Evolutionary conservation across 2,797 vertebrate species (phyloP), one percentile per base, ranked within the genome.

Genomic region (Sebastiscus albofasciatus): DNA sequence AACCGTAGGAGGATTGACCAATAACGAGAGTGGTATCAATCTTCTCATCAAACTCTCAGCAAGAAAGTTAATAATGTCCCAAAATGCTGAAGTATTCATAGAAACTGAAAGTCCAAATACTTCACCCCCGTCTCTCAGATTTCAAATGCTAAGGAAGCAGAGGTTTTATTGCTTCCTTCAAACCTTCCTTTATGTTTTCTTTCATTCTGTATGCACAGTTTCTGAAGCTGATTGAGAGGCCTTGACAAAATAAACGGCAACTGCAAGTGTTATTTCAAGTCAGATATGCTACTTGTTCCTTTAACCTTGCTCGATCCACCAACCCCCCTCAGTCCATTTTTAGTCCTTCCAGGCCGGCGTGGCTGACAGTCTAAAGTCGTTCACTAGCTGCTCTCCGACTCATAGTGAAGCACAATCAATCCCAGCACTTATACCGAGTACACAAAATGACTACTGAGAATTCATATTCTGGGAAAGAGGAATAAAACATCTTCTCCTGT

Each of bases 261-360:
- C 89, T 90, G 89, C 83, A 66, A 73, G 82, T 89, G 90, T 90
- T 93, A 92, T 91, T 93, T 93, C 87, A 88, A 92, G 89, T 88
- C 89, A 91, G 90, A 89, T 89, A 92, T 92, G 88, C 85, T 88
- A 82, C 88, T 92, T 90, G 91, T 89, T 92, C 89, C 85, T 95
- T 92, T 92, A 92, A 91, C 90, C 91, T 93, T 91, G 90, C 84
- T 83, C 77, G 3, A 82, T 83, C 73, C 72, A 46, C 61, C 80
- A 77, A 65, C 62, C 78, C 86, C 86, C 81, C 83, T 55, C 59
- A 61, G 73, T 93, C 94, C 92, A 93, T 93, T 92, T 94, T 92
- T 93, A 94, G 91, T 90, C 85, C 80, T 75, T 82, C 75, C 81
- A 85, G 80, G 36, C 72, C 6, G 7, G n/a, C 59, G 71, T 60